Percentiles rank a stretch among this genome's conserved stretches.
These are phyloP conservation scores for Chionis minor DNA, from an alignment of 2,113 vertebrate genomes.

Conservation along the genomic window DNA sequence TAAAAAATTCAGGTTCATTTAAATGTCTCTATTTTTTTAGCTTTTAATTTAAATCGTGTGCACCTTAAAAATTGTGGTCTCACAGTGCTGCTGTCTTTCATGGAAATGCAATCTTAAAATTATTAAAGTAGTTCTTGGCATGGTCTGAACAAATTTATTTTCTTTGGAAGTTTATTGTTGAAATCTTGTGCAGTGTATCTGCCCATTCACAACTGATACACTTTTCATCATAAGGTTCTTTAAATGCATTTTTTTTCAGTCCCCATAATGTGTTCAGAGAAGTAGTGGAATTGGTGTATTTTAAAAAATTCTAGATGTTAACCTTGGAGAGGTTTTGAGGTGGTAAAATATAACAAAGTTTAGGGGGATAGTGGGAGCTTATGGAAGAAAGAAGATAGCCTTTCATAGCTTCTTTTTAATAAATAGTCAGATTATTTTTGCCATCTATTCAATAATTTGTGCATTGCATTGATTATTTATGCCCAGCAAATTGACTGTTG, in stretches of 20 bases:
- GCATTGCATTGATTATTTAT: conserved; percentile 85
- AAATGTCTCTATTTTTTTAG: background rate
- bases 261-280: background rate
- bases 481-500: conserved; percentile 73
- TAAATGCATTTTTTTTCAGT: background rate
- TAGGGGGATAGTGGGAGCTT: background rate
- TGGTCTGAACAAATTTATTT: background rate
- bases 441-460: conserved; percentile 63
- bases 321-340: background rate
- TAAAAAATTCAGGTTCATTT: background rate
- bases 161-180: background rate
- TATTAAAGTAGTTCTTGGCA: background rate
- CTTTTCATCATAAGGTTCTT: background rate
- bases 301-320: background rate
- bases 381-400: background rate
- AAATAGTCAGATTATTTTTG: conserved; percentile 34
- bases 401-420: background rate
- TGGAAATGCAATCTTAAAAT: background rate
- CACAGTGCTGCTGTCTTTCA: background rate
- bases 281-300: background rate
- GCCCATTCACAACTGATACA: background rate
- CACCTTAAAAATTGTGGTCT: background rate
- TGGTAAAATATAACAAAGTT: background rate
- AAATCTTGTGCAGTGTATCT: background rate
- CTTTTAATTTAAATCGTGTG: background rate